These are phyloP conservation scores for Trachelus tabidus DNA, from an alignment of 2,888 invertebrate species.

Conservation along the genomic window DNA sequence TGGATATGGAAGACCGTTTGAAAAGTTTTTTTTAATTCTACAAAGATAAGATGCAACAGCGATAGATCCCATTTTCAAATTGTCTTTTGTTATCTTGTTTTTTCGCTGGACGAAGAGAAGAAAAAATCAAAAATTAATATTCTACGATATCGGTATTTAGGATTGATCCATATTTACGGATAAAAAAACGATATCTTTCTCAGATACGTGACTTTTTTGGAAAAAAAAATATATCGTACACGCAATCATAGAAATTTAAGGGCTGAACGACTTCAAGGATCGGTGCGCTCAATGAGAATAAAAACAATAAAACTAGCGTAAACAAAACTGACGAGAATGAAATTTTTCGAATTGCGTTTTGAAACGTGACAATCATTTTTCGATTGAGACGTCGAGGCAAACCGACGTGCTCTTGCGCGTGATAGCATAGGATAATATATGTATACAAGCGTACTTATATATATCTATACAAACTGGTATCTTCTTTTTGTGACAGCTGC, in stretches of 20 bases:
- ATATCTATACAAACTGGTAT: neutral
- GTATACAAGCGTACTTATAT: constrained; percentile 2
- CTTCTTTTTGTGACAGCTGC: neutral
- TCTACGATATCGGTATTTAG: too few relatives aligned
- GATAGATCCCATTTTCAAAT: too few relatives aligned
- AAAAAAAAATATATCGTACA: too few relatives aligned
- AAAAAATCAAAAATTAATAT: too few relatives aligned
- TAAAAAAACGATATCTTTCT: too few relatives aligned
- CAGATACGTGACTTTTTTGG: too few relatives aligned
- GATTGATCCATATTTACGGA: too few relatives aligned
- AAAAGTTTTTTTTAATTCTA: neutral
- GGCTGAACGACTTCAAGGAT: neutral
- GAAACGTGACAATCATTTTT: constrained; percentile 56
- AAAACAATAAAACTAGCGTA: neutral
- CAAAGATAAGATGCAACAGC: neutral
- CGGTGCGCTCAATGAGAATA: neutral
- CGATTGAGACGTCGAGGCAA: neutral
- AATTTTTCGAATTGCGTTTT: constrained; percentile 51
- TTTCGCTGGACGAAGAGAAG: too few relatives aligned
- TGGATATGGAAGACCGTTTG: neutral
- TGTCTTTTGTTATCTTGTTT: too few relatives aligned
- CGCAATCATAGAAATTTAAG: too few relatives aligned
- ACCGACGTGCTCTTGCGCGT: neutral
- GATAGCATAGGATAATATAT: neutral
- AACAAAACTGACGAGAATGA: constrained; percentile 8